Evolutionary conservation across 2,113 vertebrate genomes (phyloP).

Genomic region (Gymnobelideus leadbeateri): DNA sequence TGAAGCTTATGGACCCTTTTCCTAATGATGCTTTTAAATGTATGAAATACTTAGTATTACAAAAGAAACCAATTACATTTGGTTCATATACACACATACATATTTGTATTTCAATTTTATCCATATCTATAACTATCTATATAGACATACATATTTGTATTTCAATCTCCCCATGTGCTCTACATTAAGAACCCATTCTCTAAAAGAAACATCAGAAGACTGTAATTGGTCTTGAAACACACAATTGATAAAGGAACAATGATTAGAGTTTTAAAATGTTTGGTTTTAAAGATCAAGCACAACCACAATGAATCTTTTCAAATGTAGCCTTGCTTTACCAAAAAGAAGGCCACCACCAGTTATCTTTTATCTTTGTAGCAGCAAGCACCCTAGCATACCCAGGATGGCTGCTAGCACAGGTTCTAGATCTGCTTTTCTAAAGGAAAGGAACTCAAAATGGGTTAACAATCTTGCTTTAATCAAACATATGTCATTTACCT

Average conservation of each 20-base stretch:
- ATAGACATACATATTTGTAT: neutral
- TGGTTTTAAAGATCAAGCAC: conserved; percentile 73
- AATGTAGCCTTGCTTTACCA: conserved; percentile 63
- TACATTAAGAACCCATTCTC: neutral
- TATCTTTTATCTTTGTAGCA: neutral
- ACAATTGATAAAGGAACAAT: conserved; percentile 69
- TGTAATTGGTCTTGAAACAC: conserved; percentile 73
- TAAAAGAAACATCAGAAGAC: conserved; percentile 76
- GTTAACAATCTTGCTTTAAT: too few species aligned
- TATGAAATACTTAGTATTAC: neutral
- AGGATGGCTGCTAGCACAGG: too few species aligned
- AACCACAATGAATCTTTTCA: conserved; percentile 73
- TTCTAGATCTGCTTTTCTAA: too few species aligned
- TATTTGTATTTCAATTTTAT: neutral
- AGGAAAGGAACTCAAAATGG: too few species aligned
- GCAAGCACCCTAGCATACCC: too few species aligned
- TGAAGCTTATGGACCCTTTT: neutral
- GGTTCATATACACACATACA: conserved; percentile 32
- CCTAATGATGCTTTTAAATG: neutral
- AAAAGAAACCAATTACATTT: conserved; percentile 47
- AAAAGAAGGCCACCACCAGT: neutral
- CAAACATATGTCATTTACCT: too few species aligned
- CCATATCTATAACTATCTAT: neutral
- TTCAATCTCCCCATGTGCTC: neutral
- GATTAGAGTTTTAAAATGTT: conserved; percentile 76